Base-by-base conservation (phyloP, 2,113 vertebrate genomes). In the Neotoma lepida region DNA sequence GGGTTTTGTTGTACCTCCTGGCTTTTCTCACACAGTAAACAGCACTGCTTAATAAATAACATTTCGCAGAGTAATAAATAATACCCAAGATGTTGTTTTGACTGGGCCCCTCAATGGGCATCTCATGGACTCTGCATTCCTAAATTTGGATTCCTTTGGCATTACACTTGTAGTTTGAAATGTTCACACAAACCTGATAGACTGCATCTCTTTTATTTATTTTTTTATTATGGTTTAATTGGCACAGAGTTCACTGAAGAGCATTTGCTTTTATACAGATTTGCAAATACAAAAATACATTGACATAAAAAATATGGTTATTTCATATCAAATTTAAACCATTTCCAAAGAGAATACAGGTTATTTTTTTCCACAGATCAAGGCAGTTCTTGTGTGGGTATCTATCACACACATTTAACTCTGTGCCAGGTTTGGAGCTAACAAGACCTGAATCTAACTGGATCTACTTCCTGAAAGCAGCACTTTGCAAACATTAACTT, bases 241-340 rank as follows among this genome's bases (percentile, higher is more conserved):
- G 90, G 89, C 94, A 98, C 54, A 94, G 84, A 85, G 92, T 95
- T 97, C 96, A 96, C 68, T 78, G 41, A 95, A 95, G 90, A 90
- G 77, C 96, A 51, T 95, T 85, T 74, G 77, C 86, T 96, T 95
- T 96, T 95, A 94, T 93, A 97, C 66, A 94, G 61, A 64, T 91
- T 84, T 96, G 77, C 89, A 96, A 97, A 96, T 77, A 98, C 86
- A 97, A 97, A 97, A 95, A 98, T 95, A 97, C 95, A 94, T 54
- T 28, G 77, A 91, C 88, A 58, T 96, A 91, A 98, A 97, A 97
- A 98, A 98, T 92, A 96, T 78, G 74, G 86, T 51, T 94, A 94
- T 84, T 86, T 66, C 49, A 89, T 97, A 98, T 96, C 95, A 98
- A 97, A 97, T 97, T 96, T 97, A 96, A 98, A 96, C 77, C 86